A percentile compares a stretch with the other conserved stretches of the same genome.
Evolutionary conservation across 2,113 vertebrate genomes (phyloP).

Genomic region (Macquaria australasica): DNA sequence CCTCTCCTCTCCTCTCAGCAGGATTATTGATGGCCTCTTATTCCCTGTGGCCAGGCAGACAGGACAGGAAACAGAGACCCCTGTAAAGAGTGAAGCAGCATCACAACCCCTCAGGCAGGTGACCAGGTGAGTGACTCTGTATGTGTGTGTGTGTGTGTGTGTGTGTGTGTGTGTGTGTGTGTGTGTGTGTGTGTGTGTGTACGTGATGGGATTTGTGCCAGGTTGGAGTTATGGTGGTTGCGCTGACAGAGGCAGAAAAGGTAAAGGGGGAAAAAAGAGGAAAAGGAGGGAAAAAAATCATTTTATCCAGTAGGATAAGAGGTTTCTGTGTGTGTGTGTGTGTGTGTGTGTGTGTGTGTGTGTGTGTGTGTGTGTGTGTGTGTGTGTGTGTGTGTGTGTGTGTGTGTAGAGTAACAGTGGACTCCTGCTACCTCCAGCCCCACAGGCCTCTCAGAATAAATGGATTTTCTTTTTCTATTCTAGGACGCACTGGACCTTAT

Average conservation of each 20-base stretch:
- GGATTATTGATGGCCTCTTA: conserved; percentile 64
- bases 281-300: conserved; percentile 61
- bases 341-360: conserved; percentile 6
- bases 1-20: conserved; percentile 36
- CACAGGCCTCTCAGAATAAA: conserved; percentile 78
- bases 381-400: conserved; percentile 47
- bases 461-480: conserved; percentile 79
- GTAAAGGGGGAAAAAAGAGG: conserved; percentile 27
- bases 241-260: conserved; percentile 64
- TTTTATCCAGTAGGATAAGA: conserved; percentile 70
- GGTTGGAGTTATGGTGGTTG: conserved; percentile 48
- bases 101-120: conserved; percentile 63
- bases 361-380: conserved; percentile 36
- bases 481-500: conserved; percentile 76
- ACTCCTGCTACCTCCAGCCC: conserved; percentile 75
- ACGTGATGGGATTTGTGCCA: conserved; percentile 45
- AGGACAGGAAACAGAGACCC: conserved; percentile 63
- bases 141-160: conserved; percentile 35
- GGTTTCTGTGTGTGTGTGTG: neutral
- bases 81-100: conserved; percentile 58
- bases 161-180: conserved; percentile 19
- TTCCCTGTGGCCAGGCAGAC: conserved; percentile 46
- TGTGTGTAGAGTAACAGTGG: conserved; percentile 57
- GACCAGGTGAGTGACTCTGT: conserved; percentile 66
- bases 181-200: conserved; percentile 22